Evolutionary conservation across 2,113 vertebrate species (phyloP).

Genomic region (Sialia sialis): DNA sequence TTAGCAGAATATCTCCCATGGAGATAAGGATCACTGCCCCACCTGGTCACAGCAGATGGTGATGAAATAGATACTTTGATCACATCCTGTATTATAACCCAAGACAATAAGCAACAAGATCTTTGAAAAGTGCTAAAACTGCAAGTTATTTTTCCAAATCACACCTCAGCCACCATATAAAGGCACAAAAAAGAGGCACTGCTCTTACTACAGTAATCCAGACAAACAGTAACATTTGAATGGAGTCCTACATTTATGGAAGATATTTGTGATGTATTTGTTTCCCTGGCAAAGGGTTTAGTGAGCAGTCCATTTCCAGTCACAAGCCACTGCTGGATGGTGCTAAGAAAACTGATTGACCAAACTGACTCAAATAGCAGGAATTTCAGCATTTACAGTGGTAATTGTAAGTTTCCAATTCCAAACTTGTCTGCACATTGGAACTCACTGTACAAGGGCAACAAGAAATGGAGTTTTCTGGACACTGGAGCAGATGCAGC

Average conservation of each 20-base stretch:
- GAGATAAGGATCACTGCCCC: no score
- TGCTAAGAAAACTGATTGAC: neutral
- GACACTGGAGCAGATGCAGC: neutral
- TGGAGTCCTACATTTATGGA: neutral
- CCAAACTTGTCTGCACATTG: neutral
- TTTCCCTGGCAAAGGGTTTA: neutral
- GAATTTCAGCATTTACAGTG: neutral
- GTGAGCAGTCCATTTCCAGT: neutral
- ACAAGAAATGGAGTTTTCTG: neutral
- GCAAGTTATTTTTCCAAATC: neutral
- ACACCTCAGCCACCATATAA: neutral
- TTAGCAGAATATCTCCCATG: no score
- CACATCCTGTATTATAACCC: no score
- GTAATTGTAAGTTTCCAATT: neutral
- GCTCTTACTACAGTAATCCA: neutral
- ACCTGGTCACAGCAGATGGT: no score
- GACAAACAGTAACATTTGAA: neutral
- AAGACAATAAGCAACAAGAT: neutral
- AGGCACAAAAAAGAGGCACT: neutral
- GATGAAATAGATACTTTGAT: no score
- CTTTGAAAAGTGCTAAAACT: neutral
- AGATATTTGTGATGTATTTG: neutral
- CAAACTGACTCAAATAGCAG: neutral
- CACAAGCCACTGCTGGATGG: no score
- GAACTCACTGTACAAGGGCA: neutral